Percentiles rank a stretch among this genome's conserved stretches.
Evolutionary conservation across 1,140 invertebrate species (phyloP).

Genomic region (Dreissena rostriformis): DNA sequence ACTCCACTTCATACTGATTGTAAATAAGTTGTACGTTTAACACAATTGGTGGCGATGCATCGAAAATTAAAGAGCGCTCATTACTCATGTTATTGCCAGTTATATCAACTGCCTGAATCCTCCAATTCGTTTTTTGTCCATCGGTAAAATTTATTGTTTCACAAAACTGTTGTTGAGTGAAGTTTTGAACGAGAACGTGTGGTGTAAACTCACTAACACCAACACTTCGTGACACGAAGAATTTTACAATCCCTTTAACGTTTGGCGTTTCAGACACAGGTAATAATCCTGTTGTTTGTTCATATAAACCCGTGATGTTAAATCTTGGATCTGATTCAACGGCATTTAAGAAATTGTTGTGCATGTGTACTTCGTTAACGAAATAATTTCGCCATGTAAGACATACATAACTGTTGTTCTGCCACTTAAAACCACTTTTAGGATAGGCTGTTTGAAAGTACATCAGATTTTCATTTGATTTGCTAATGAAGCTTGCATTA

Average conservation of each 20-base stretch:
- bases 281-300: slow-evolving; percentile 60
- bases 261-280: slow-evolving; percentile 63
- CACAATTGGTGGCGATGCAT: slow-evolving; percentile 55
- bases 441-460: neutral
- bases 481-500: neutral
- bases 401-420: slow-evolving; percentile 30
- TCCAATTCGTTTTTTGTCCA: slow-evolving; percentile 59
- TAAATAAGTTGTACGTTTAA: slow-evolving; percentile 51
- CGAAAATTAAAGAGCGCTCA: slow-evolving; percentile 54
- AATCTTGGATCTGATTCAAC: slow-evolving; percentile 40
- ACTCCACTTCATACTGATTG: slow-evolving; percentile 46
- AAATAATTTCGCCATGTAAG: slow-evolving; percentile 24
- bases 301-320: slow-evolving; percentile 57
- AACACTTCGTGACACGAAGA: slow-evolving; percentile 3
- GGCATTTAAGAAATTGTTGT: slow-evolving; percentile 37
- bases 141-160: slow-evolving; percentile 28
- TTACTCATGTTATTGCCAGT: slow-evolving; percentile 47
- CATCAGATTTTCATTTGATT: neutral
- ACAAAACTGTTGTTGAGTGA: slow-evolving; percentile 44
- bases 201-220: neutral
- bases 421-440: slow-evolving; percentile 20
- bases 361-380: slow-evolving; percentile 16
- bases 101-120: slow-evolving; percentile 56
- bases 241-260: slow-evolving; percentile 59
- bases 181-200: slow-evolving; percentile 9